These are phyloP conservation scores for Salticus scenicus DNA, from an alignment of 2,888 invertebrate genomes.

Conservation along the genomic window DNA sequence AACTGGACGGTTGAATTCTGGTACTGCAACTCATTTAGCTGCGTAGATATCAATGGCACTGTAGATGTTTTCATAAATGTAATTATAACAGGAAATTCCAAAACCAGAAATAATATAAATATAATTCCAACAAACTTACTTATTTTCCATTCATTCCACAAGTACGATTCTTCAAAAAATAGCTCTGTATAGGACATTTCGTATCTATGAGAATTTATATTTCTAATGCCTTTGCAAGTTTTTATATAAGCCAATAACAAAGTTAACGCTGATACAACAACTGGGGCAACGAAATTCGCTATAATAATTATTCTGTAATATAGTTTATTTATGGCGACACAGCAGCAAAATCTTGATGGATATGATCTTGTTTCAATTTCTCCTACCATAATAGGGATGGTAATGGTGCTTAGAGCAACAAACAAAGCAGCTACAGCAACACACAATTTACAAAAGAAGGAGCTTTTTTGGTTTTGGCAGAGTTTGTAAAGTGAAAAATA, in stretches of 20 bases:
- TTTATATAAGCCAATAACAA: conserved; percentile 21
- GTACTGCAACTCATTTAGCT: background rate
- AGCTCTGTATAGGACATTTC: conserved; percentile 53
- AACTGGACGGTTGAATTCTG: conserved; percentile 27
- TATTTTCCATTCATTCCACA: conserved; percentile 63
- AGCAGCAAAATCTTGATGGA: conserved; percentile 42
- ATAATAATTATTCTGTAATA: conserved; percentile 30
- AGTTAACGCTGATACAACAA: background rate
- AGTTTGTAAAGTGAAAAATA: conserved; percentile 29
- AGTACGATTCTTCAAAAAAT: conserved; percentile 58
- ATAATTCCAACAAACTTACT: conserved; percentile 41
- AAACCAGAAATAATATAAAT: conserved; percentile 24
- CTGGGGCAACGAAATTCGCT: conserved; percentile 13
- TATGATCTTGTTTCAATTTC: conserved; percentile 32
- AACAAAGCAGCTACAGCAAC: conserved; percentile 11
- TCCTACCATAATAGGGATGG: conserved; percentile 26
- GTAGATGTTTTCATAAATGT: background rate
- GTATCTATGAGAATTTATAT: conserved; percentile 19
- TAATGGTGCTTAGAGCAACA: background rate
- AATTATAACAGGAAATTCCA: conserved; percentile 44
- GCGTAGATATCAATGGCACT: background rate
- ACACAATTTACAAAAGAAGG: background rate
- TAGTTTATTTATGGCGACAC: conserved; percentile 13
- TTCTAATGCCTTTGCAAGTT: conserved; percentile 29
- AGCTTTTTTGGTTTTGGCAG: background rate